These are phyloP conservation scores for Altica lythri DNA, from an alignment of 2,888 invertebrate species.

Conservation along the genomic window DNA sequence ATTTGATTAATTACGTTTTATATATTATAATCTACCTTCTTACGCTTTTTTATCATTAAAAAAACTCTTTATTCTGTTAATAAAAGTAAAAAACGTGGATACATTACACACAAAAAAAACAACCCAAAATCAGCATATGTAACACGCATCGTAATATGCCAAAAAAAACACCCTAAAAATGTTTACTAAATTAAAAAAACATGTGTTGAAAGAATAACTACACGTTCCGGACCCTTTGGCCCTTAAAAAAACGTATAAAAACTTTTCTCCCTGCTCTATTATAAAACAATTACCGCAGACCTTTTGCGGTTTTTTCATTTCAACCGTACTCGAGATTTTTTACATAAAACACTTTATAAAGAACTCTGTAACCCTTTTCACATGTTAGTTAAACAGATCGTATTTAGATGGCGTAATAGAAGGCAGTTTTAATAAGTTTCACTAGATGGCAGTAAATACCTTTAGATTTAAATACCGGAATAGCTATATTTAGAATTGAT, in stretches of 20 bases:
- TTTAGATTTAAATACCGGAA: no score
- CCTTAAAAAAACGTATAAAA: constrained; percentile 41
- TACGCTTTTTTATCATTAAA: background rate
- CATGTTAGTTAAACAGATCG: no score
- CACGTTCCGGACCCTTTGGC: constrained; percentile 31
- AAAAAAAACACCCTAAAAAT: constrained; percentile 20
- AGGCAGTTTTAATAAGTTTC: no score
- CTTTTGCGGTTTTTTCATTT: constrained; percentile 51
- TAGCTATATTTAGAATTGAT: no score
- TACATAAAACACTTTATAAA: no score
- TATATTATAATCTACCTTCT: no score
- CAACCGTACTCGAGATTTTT: constrained; percentile 46
- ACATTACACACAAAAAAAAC: no score
- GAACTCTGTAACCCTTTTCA: background rate
- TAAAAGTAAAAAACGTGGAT: no score
- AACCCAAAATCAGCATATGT: constrained; percentile 18
- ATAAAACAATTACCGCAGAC: constrained; percentile 51
- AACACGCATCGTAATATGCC: constrained; percentile 14
- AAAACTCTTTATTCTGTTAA: background rate
- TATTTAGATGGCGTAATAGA: no score
- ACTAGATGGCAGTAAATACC: no score
- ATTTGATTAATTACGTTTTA: no score
- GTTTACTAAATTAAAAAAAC: constrained; percentile 41
- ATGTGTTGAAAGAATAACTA: constrained; percentile 50
- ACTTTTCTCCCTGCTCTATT: constrained; percentile 43